Conservation (phyloP, 2,888 invertebrate genomes). For the Drosophila meridiana region DNA sequence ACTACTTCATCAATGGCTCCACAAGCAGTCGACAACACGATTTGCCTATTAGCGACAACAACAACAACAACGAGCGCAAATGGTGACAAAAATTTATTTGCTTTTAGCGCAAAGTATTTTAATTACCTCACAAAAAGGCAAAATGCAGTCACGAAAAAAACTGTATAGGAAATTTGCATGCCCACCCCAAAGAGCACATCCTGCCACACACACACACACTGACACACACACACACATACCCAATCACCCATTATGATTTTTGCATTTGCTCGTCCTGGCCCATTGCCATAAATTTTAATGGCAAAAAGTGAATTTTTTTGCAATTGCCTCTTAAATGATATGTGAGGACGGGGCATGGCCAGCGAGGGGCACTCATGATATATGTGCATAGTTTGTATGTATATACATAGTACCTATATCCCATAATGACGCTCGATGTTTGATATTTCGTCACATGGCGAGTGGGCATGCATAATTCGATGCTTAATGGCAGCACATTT, state of each 20-base stretch:
- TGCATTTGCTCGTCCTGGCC: background rate
- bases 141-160: conserved; percentile 22
- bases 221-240: conserved; percentile 1
- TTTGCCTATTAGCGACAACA: conserved; percentile 67
- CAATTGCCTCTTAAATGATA: conserved; percentile 55
- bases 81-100: conserved; percentile 56
- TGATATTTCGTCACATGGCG: conserved; percentile 59
- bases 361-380: background rate
- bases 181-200: conserved; percentile 42
- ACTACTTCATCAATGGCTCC: conserved; percentile 42
- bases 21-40: conserved; percentile 57
- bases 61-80: conserved; percentile 37
- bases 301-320: conserved; percentile 68
- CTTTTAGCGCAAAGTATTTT: conserved; percentile 59
- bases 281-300: conserved; percentile 73
- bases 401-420: background rate
- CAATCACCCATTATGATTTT: conserved; percentile 21
- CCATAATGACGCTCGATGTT: conserved; percentile 41
- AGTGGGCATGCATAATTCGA: conserved; percentile 80
- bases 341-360: background rate
- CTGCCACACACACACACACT: conserved; percentile 15
- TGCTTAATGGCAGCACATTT: conserved; percentile 62
- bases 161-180: conserved; percentile 47
- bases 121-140: conserved; percentile 61
- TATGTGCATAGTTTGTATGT: background rate